Conservation (phyloP, 2,797 vertebrate species). For the Pseudopleuronectes americanus region DNA sequence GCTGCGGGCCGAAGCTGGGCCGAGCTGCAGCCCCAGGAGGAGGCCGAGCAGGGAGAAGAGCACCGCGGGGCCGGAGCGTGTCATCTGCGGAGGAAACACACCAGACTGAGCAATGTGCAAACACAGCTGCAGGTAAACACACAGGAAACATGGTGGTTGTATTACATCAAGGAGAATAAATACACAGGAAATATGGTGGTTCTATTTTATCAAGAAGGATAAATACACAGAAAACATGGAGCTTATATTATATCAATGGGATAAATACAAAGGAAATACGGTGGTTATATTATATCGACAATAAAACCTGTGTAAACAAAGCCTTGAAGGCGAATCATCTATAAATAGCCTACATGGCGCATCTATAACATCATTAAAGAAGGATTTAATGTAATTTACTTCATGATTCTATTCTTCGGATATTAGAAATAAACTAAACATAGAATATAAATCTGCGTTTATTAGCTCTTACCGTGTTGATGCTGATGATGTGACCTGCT, state of each 20-base stretch:
- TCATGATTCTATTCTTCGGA: fast-evolving
- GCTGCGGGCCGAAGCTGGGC: slow-evolving; percentile 83
- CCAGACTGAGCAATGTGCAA: not conserved
- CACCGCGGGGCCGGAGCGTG: slow-evolving; percentile 58
- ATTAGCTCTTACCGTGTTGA: slow-evolving; percentile 68
- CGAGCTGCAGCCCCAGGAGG: slow-evolving; percentile 78
- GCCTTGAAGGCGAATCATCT: slow-evolving; percentile 14
- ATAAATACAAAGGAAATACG: no score
- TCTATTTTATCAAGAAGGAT: no score
- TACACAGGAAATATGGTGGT: no score
- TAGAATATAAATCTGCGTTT: not conserved
- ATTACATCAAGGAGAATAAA: no score
- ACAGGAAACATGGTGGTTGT: no score
- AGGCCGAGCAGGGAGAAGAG: slow-evolving; percentile 78
- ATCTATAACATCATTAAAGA: not conserved
- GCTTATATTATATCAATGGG: no score
- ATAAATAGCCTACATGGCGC: slow-evolving; percentile 13
- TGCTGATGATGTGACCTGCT: slow-evolving; percentile 37
- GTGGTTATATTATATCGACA: not conserved
- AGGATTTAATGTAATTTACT: not conserved
- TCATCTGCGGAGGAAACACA: slow-evolving; percentile 38
- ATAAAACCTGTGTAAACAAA: slow-evolving; percentile 48
- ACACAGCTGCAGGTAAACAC: slow-evolving; percentile 16
- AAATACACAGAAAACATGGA: no score
- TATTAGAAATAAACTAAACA: not conserved